Percentiles rank a stretch among this genome's conserved stretches.
Evolutionary conservation across 2,888 invertebrate genomes (phyloP).

Genomic region (Macaria notata): DNA sequence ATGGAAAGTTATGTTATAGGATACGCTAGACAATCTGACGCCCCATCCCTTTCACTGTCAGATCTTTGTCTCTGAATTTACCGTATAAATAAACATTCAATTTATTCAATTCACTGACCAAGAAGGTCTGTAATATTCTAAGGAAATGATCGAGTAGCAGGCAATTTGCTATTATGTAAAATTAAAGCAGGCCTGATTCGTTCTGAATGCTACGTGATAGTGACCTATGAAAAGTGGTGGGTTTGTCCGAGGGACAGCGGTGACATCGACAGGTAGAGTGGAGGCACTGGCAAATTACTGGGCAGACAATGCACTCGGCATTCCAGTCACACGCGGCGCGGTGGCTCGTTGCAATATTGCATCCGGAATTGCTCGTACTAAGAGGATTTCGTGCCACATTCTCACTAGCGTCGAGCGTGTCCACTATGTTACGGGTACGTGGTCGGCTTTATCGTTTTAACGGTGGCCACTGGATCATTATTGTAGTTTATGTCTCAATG

Average conservation of each 20-base stretch:
- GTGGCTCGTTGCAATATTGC: conserved; percentile 24
- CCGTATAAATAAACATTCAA: not conserved
- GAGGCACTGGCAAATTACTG: conserved; percentile 28
- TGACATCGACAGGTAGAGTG: too few species aligned
- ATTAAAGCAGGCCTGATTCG: too few species aligned
- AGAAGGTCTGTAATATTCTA: too few species aligned
- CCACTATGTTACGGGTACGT: conserved; percentile 10
- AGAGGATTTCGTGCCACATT: conserved; percentile 18
- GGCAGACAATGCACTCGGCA: conserved; percentile 35
- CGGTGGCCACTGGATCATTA: not conserved
- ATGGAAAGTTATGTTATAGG: conserved; percentile 15
- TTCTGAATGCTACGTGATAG: too few species aligned
- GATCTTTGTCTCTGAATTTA: conserved; percentile 7
- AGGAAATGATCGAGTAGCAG: too few species aligned
- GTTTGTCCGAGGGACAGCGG: not conserved
- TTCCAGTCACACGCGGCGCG: conserved; percentile 35
- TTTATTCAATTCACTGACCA: too few species aligned
- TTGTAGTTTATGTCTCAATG: not conserved
- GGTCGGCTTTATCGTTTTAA: conserved; percentile 1
- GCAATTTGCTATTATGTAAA: too few species aligned
- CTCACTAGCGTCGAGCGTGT: conserved; percentile 10
- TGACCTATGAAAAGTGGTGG: too few species aligned
- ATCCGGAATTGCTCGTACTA: conserved; percentile 22
- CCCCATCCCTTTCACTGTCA: conserved; percentile 5
- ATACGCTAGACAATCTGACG: conserved; percentile 13